A percentile compares a stretch with the other conserved stretches of the same genome.
Conservation (phyloP, 2,113 vertebrate species). For the Brachyhypopomus occidentalis region DNA sequence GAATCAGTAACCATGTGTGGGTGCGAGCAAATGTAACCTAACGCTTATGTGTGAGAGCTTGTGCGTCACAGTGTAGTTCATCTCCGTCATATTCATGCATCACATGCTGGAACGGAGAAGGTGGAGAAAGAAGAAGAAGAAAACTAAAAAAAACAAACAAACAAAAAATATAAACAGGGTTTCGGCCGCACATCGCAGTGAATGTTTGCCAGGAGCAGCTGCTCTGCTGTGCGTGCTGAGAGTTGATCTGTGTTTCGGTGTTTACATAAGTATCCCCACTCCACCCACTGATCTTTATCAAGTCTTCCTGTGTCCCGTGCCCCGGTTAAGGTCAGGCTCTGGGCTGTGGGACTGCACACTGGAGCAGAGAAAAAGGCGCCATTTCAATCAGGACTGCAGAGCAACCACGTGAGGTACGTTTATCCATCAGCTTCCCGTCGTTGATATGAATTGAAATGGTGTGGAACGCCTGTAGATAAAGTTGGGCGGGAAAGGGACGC, state of each 20-base stretch:
- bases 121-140: neutral
- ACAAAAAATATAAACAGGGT: neutral
- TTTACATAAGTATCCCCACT: neutral
- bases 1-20: constrained; percentile 36
- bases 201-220: neutral
- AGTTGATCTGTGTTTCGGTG: neutral
- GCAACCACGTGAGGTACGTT: neutral
- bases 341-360: neutral
- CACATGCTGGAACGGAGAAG: neutral
- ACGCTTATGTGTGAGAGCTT: neutral
- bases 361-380: neutral
- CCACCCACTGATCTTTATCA: neutral
- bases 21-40: constrained; percentile 32
- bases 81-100: neutral
- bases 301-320: neutral
- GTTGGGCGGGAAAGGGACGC: neutral
- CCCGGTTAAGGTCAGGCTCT: neutral
- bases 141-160: neutral
- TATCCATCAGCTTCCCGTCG: constrained; percentile 16
- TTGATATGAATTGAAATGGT: constrained; percentile 22
- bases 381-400: neutral
- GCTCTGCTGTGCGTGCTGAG: neutral
- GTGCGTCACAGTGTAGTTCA: constrained; percentile 26
- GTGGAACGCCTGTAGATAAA: neutral
- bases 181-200: neutral